Evolutionary conservation across 2,113 vertebrate species (phyloP), one percentile per base, ranked within the genome.

Genomic region (Cephalophus harveyi): DNA sequence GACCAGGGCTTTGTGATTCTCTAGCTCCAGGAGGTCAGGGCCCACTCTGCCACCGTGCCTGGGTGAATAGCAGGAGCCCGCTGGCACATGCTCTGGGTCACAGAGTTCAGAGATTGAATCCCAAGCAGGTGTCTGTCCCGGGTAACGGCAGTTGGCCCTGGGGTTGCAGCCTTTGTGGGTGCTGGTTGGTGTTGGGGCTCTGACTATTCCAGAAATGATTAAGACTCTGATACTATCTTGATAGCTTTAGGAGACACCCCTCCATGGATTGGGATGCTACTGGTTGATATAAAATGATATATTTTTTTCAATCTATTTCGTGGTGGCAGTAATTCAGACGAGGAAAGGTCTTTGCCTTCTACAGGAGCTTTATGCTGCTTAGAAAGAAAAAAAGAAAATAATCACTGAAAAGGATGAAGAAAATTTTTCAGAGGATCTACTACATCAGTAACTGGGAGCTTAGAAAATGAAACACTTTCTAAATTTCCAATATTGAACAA

Each of bases 151-250:
- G 97, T 89, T 95, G 97, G 97, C 98, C 97, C 87, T 92, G 74
- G 78, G 95, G 89, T 96, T 96, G 48, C 7, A 95, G 97, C 97
- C 96, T 98, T 98, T 98, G 96, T 98, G 98, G 98, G 94, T 88
- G 95, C 97, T 96, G 96, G 96, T 89, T 98, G 95, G 97, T 97
- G 83, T 89, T 96, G 95, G 98, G 97, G 92, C 97, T 98, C 98
- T 99, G 96, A 97, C 98, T 98, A 97, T 98, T 98, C 93, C 97
- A 98, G 98, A 98, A 98, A 98, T 98, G 97, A 99, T 98, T 98
- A 98, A 96, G 95, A 95, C 89, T 97, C 97, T 98, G 98, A 98
- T 98, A 98, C 92, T 96, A 98, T 98, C 98, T 98, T 97, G 98
- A 98, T 98, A 98, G 98, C 97, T 99, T 98, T 98, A 97, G 97